Evolutionary conservation across 2,888 invertebrate genomes (phyloP), one percentile per base, ranked within the genome.

Genomic region (Smittia aterrima): DNA sequence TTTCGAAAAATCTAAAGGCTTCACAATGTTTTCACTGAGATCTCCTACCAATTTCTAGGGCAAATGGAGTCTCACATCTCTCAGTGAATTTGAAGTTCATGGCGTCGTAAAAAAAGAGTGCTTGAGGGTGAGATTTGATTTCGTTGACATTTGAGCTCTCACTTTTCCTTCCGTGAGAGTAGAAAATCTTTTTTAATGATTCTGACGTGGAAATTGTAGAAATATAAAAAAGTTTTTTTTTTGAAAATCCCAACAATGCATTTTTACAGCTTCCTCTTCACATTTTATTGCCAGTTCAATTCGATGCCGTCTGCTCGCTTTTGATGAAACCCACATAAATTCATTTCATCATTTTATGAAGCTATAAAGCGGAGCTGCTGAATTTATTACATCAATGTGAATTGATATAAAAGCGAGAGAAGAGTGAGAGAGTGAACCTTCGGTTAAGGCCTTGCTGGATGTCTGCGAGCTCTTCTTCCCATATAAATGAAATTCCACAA

Each of bases 361-460:
- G 32, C 38, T 32, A 66, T 66, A 66, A 66, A 40, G 47, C 47
- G 47, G 20, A 66, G 66, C 66, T 66, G 66, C 66, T 66, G 66
- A 66, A 66, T 66, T 66, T 66, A 66, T 66, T 66, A 66, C 66
- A 32, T 66, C 32, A 66, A 66, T 66, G 66, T 66, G 66, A 66
- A 66, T 66, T 66, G 66, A 66, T 66, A 32, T 66, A 18, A 18
- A 64, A 58, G 53, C 1, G 53, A 13, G 53, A 16, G 53, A 53
- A 16, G 18, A 62, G 22, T 24, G 6, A 62, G 20, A 62, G 22
- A 22, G 13, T 13, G 13, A 22, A 24, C 18, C 58, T 62, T 62
- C 22, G 22, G 9, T 20, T 53, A 4, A n/a, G n/a, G 47, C 47
- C 16, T n/a, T n/a, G n/a, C 22, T 62, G 24, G 24, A 62, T 62